A percentile compares a stretch with the other conserved stretches of the same genome.
phyloP scores from a whole-genome alignment of 2,113 vertebrate species.

The Himantopus leucocephalus region DNA sequence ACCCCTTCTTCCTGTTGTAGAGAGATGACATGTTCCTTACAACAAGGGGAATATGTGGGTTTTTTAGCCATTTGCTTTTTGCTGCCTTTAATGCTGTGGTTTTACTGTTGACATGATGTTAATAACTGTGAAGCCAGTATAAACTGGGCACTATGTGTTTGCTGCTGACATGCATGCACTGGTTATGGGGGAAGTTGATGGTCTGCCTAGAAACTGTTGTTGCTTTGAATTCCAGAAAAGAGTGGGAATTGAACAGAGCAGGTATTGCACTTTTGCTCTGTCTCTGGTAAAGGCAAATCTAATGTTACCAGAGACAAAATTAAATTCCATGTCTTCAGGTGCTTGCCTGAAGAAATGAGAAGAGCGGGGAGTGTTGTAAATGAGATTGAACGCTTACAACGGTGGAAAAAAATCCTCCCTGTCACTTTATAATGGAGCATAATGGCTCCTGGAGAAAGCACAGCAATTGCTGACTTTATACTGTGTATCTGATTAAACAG shows the following conservation, averaged over 20 bases:
- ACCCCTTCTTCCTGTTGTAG: background rate
- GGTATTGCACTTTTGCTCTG: background rate
- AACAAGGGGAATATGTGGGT: background rate
- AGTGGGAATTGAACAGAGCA: background rate
- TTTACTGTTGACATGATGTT: background rate
- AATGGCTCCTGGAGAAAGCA: background rate
- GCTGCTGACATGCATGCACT: rapidly evolving
- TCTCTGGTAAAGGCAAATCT: background rate
- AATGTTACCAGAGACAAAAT: background rate
- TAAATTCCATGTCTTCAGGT: background rate
- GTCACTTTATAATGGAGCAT: background rate
- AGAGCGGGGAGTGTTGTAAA: background rate
- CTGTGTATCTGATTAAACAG: background rate
- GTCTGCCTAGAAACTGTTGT: background rate
- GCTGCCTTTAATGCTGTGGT: background rate
- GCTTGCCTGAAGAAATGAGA: background rate
- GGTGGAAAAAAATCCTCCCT: background rate
- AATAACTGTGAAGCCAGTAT: background rate
- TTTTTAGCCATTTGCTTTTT: background rate
- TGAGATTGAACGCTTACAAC: background rate
- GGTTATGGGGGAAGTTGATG: background rate
- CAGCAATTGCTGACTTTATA: background rate
- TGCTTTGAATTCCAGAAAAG: background rate
- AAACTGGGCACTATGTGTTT: background rate
- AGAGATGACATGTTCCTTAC: background rate